A percentile compares a stretch with the other conserved stretches of the same genome.
Evolutionary conservation across 2,797 vertebrate genomes (phyloP).

Genomic region (Eulemur albifrons): DNA sequence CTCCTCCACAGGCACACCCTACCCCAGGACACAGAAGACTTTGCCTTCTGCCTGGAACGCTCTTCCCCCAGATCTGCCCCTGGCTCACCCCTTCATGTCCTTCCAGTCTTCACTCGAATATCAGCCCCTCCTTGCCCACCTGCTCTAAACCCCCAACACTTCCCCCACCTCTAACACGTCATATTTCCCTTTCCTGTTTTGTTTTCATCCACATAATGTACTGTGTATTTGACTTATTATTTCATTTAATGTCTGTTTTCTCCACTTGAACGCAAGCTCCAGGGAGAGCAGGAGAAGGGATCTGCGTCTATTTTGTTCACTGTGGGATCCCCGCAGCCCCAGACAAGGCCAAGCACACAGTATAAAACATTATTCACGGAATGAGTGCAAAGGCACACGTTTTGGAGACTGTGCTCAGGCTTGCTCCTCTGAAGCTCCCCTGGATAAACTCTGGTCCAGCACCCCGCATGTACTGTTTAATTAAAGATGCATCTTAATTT

Average conservation of each 20-base stretch:
- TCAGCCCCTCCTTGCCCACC: background rate
- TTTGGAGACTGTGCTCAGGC: background rate
- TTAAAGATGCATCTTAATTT: background rate
- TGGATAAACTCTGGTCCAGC: background rate
- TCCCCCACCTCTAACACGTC: rapidly evolving
- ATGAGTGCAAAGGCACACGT: rapidly evolving
- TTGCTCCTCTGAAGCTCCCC: background rate
- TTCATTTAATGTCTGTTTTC: background rate
- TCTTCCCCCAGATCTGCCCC: background rate
- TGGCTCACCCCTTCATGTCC: background rate
- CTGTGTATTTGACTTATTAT: background rate
- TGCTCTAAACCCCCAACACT: background rate
- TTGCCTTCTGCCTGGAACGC: too few species aligned
- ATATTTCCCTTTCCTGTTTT: background rate
- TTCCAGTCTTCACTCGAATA: background rate
- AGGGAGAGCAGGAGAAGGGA: background rate
- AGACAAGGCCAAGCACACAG: too few species aligned
- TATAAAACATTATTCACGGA: rapidly evolving
- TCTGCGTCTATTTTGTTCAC: background rate
- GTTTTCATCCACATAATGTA: background rate
- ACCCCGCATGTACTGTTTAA: rapidly evolving
- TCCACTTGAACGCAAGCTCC: background rate
- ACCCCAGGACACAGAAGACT: background rate
- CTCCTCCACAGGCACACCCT: background rate
- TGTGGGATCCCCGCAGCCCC: background rate